These are phyloP conservation scores for Cyanoramphus novaezelandiae DNA, from an alignment of 2,113 vertebrate genomes.

Conservation along the genomic window DNA sequence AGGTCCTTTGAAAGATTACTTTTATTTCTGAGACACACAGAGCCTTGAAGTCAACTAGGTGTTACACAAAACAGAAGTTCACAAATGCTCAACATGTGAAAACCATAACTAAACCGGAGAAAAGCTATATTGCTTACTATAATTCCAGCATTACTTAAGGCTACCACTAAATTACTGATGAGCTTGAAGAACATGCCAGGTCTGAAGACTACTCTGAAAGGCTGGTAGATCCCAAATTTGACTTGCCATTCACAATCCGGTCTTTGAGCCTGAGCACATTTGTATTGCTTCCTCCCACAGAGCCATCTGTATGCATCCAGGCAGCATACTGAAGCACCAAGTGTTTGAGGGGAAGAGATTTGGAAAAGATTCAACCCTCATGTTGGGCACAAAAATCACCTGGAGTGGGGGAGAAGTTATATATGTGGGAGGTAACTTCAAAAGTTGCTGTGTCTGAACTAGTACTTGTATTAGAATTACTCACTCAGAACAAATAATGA, in stretches of 20 bases:
- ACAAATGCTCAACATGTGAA: background rate
- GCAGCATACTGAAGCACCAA: background rate
- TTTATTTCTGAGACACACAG: background rate
- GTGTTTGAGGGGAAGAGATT: background rate
- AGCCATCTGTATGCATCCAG: constrained; percentile 51
- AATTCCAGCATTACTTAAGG: background rate
- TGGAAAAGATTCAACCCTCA: background rate
- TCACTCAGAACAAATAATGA: background rate
- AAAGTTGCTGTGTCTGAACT: background rate
- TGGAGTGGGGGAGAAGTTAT: background rate
- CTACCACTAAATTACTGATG: background rate
- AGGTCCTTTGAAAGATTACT: background rate
- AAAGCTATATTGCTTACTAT: background rate
- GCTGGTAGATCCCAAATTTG: background rate
- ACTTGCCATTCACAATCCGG: constrained; percentile 22
- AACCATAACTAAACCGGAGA: background rate
- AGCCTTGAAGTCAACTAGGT: background rate
- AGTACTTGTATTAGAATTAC: background rate
- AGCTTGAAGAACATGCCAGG: background rate
- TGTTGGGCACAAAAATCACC: background rate
- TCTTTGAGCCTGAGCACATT: background rate
- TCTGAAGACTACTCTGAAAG: background rate
- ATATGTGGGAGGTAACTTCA: background rate
- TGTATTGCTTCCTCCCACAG: constrained; percentile 49
- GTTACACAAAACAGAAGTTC: background rate